Conservation (phyloP, 2,888 invertebrate species). For the Phyllotreta cruciferae region DNA sequence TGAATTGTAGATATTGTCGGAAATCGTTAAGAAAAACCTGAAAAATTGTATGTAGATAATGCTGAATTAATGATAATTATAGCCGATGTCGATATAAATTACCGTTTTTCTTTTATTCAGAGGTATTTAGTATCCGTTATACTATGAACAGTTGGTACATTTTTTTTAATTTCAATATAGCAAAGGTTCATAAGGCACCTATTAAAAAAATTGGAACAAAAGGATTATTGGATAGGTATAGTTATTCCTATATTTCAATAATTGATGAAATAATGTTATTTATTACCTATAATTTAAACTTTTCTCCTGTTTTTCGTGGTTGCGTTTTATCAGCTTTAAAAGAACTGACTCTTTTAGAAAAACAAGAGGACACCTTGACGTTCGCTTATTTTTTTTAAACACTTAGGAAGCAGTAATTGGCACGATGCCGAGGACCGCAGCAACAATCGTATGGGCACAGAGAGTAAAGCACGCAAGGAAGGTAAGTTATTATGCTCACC, state of each 20-base stretch:
- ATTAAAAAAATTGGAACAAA: too few species aligned
- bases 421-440: constrained; percentile 46
- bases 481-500: constrained; percentile 43
- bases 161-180: too few species aligned
- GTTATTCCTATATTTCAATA: too few species aligned
- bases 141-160: too few species aligned
- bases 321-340: too few species aligned
- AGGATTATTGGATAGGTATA: too few species aligned
- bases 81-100: constrained; percentile 22
- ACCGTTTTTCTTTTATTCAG: constrained; percentile 14
- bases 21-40: constrained; percentile 36
- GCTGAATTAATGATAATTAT: constrained; percentile 39
- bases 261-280: too few species aligned
- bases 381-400: constrained; percentile 50
- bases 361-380: constrained; percentile 29
- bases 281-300: too few species aligned
- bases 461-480: constrained; percentile 51
- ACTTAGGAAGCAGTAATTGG: constrained; percentile 56
- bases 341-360: constrained; percentile 10
- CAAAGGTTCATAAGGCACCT: too few species aligned
- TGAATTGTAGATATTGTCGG: constrained; percentile 31
- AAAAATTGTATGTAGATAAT: constrained; percentile 38
- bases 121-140: neutral
- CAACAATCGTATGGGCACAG: constrained; percentile 9
- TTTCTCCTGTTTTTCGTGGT: too few species aligned